A percentile compares a stretch with the other conserved stretches of the same genome.
phyloP scores from a whole-genome alignment of 1,140 invertebrate genomes.

The Alviniconcha marisindica region DNA sequence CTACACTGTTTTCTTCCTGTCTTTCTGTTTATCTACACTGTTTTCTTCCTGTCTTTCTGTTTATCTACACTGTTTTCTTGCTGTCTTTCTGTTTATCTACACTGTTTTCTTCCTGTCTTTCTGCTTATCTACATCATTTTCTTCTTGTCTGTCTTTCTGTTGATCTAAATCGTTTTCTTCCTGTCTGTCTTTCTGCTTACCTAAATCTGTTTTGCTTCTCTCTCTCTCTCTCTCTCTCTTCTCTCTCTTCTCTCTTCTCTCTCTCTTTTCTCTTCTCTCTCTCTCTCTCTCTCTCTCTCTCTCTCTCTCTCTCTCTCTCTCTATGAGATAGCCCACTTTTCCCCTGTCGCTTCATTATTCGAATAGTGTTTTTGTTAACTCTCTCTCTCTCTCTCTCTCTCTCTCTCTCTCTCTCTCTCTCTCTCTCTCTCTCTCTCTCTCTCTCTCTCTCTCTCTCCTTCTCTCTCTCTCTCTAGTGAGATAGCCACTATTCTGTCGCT shows the following conservation, averaged over 20 bases:
- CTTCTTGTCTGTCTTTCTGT: background rate
- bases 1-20: background rate
- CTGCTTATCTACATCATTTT: background rate
- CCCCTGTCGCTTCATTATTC: too few relatives aligned
- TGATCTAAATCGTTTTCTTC: too few relatives aligned
- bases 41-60: background rate
- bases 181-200: background rate
- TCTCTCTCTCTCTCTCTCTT: slow-evolving; percentile 12
- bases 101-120: background rate
- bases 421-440: too few relatives aligned
- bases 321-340: too few relatives aligned
- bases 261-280: background rate
- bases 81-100: background rate
- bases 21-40: background rate
- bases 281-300: slow-evolving; percentile 17
- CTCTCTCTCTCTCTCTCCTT: background rate
- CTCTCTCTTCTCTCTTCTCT: background rate
- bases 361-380: too few relatives aligned
- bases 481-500: too few relatives aligned
- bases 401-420: too few relatives aligned
- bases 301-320: slow-evolving; percentile 9
- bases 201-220: background rate
- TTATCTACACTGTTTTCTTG: background rate
- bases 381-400: background rate
- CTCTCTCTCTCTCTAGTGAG: background rate